Evolutionary conservation across 2,797 vertebrate species (phyloP).

Genomic region (Cetoscarus ocellatus): DNA sequence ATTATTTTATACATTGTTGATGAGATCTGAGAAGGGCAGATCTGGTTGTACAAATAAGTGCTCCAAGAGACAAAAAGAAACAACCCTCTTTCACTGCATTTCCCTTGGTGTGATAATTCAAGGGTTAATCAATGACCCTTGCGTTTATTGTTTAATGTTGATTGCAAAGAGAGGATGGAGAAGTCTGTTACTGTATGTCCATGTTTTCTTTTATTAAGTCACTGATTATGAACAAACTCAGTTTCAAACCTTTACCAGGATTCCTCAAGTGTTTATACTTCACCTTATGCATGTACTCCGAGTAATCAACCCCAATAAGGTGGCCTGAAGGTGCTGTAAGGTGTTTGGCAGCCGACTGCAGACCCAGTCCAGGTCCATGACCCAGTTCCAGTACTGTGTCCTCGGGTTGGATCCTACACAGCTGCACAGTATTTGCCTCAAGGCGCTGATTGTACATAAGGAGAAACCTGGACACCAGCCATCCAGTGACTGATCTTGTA

Average conservation of each 20-base stretch:
- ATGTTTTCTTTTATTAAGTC: not conserved
- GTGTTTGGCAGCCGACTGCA: conserved; percentile 67
- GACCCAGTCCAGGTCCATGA: conserved; percentile 79
- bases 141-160: too few species aligned
- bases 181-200: not conserved
- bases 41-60: not conserved
- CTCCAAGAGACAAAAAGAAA: too few species aligned
- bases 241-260: not conserved
- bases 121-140: too few species aligned
- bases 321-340: conserved; percentile 73
- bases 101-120: too few species aligned
- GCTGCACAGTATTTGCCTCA: conserved; percentile 75
- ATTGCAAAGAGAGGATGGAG: too few species aligned
- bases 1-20: too few species aligned
- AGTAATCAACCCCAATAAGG: conserved; percentile 84
- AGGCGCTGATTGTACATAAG: conserved; percentile 57
- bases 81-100: too few species aligned
- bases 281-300: conserved; percentile 83
- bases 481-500: conserved; percentile 71
- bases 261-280: conserved; percentile 13
- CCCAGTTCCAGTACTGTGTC: conserved; percentile 83
- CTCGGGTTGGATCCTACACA: conserved; percentile 72
- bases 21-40: too few species aligned
- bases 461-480: conserved; percentile 73
- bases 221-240: not conserved